phyloP scores from a whole-genome alignment of 2,113 vertebrate genomes.

The Oreochromis aureus region DNA sequence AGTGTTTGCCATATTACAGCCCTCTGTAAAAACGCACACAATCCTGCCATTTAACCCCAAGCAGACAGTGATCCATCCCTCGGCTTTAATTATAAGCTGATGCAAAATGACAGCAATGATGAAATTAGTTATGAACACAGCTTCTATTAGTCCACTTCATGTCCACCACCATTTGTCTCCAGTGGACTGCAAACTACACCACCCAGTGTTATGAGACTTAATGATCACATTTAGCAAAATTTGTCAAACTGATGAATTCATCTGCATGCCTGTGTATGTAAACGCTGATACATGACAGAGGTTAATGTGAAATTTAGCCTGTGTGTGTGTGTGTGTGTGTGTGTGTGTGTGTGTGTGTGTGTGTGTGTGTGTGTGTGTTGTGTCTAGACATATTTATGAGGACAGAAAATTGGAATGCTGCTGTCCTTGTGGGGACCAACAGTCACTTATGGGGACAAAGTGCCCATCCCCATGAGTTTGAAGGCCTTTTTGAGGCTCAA shows the following conservation, averaged over 20 bases:
- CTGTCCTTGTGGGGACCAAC: background rate
- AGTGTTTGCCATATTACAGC: conserved; percentile 17
- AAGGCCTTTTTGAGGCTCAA: background rate
- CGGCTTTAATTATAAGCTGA: background rate
- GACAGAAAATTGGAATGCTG: no score
- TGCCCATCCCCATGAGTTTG: background rate
- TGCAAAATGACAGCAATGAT: background rate
- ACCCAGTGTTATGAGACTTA: background rate
- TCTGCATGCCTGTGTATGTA: background rate
- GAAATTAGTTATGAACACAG: background rate
- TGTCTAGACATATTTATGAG: no score
- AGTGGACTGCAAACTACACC: background rate
- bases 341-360: background rate
- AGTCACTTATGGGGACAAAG: background rate
- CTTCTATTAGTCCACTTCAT: background rate
- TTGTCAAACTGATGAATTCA: background rate
- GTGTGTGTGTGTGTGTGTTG: background rate
- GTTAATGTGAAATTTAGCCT: background rate
- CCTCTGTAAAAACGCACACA: background rate
- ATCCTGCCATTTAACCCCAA: background rate
- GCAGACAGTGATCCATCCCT: background rate
- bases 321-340: background rate
- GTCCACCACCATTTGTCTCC: background rate
- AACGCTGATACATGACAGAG: background rate
- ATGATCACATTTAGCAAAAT: background rate